Percentiles rank a stretch among this genome's conserved stretches.
These are phyloP conservation scores for Melanocharis versteri DNA, from an alignment of 2,113 vertebrate genomes.

Conservation along the genomic window DNA sequence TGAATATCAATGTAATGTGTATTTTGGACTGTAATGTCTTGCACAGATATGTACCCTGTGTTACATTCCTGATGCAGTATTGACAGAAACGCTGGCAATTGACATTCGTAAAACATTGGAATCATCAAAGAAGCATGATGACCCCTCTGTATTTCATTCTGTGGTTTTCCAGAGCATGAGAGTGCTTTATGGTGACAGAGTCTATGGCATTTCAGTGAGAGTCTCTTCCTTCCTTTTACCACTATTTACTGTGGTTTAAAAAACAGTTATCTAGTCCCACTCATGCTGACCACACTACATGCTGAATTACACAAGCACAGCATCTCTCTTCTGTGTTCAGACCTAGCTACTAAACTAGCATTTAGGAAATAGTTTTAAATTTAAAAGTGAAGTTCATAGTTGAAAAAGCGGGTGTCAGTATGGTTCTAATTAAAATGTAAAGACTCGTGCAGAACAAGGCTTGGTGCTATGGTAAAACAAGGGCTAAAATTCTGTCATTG, in stretches of 20 bases:
- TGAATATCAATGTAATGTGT: neutral
- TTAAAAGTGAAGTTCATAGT: slow-evolving; percentile 18
- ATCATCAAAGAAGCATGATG: neutral
- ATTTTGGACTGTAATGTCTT: neutral
- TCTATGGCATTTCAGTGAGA: neutral
- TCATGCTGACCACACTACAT: neutral
- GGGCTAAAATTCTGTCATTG: slow-evolving; percentile 26
- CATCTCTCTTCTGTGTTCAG: neutral
- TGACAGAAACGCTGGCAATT: neutral
- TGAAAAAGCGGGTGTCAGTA: slow-evolving; percentile 24
- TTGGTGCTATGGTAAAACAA: slow-evolving; percentile 21
- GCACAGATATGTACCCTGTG: neutral
- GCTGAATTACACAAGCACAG: neutral
- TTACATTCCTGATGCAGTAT: neutral
- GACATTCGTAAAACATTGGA: neutral
- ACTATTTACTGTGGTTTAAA: neutral
- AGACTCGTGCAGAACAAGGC: slow-evolving; percentile 22
- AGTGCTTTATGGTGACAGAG: neutral
- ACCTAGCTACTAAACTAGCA: neutral
- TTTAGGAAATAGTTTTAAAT: neutral
- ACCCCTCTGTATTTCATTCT: neutral
- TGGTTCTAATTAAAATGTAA: slow-evolving; percentile 63
- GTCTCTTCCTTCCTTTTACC: neutral
- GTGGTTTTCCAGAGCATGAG: neutral
- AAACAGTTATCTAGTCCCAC: neutral